These are phyloP conservation scores for Tympanoctomys barrerae DNA, from an alignment of 2,797 vertebrate species.

Conservation along the genomic window DNA sequence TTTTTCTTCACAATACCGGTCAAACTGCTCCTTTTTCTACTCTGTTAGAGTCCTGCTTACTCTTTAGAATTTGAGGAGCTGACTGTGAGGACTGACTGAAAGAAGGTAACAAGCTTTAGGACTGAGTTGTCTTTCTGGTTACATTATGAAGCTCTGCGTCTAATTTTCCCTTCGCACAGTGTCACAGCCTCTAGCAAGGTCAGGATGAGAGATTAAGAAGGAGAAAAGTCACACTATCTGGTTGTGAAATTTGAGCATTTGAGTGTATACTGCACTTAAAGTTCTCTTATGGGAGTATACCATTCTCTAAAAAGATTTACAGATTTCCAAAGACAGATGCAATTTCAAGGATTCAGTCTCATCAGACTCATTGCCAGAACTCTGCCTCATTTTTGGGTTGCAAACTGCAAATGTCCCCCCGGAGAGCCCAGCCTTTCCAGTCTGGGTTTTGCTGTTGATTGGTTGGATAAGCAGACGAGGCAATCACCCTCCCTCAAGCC, in stretches of 20 bases:
- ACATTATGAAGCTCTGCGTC: rapidly evolving
- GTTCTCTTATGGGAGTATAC: background rate
- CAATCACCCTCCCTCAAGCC: background rate
- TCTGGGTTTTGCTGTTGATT: background rate
- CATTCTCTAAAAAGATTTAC: background rate
- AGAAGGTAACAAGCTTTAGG: background rate
- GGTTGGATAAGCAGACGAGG: background rate
- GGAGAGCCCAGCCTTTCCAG: background rate
- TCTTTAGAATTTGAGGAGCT: background rate
- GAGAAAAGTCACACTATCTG: background rate
- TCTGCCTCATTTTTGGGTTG: background rate
- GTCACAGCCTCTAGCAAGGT: background rate
- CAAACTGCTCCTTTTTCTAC: too few species aligned
- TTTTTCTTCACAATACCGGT: background rate
- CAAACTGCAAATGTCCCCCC: background rate
- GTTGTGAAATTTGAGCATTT: background rate
- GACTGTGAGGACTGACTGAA: rapidly evolving
- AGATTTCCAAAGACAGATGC: background rate
- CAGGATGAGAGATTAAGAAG: background rate
- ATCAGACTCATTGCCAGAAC: background rate
- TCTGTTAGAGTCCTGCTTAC: background rate
- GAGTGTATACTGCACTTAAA: background rate
- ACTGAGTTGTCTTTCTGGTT: background rate
- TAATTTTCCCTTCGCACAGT: background rate
- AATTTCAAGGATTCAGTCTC: background rate